Percentiles rank a stretch among this genome's conserved stretches.
Evolutionary conservation across 2,888 invertebrate species (phyloP).

Genomic region (Phania funesta): DNA sequence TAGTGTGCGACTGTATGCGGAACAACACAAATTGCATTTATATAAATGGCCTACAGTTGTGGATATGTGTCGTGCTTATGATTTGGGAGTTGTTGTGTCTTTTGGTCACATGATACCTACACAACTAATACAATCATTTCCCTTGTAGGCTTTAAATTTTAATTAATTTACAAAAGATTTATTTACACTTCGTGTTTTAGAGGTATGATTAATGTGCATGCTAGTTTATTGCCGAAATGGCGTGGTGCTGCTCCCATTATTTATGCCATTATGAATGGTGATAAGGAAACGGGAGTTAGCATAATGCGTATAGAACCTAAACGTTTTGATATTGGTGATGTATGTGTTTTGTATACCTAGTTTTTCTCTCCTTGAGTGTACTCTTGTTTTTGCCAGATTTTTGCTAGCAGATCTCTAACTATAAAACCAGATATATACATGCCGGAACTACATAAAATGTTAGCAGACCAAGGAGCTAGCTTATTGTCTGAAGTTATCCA

Average conservation of each 20-base stretch:
- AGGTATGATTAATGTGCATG: conserved; percentile 96
- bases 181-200: conserved; percentile 79
- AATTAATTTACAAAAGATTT: neutral
- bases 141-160: conserved; percentile 84
- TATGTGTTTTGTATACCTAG: conserved; percentile 71
- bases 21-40: conserved; percentile 82
- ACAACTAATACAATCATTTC: conserved; percentile 87
- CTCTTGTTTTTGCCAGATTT: conserved; percentile 72
- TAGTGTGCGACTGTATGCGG: conserved; percentile 86
- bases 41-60: conserved; percentile 85
- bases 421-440: conserved; percentile 83
- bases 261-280: conserved; percentile 91
- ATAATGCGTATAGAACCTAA: conserved; percentile 92
- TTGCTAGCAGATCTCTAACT: conserved; percentile 82
- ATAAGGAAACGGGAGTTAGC: conserved; percentile 89
- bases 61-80: conserved; percentile 82
- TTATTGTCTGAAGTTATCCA: conserved; percentile 84
- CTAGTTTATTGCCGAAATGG: conserved; percentile 94
- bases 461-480: conserved; percentile 86
- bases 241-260: conserved; percentile 96
- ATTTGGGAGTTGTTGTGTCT: conserved; percentile 94
- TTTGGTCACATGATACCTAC: conserved; percentile 95
- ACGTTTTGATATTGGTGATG: conserved; percentile 89
- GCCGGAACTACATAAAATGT: conserved; percentile 84
- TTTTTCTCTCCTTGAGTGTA: neutral